These are phyloP conservation scores for Ceryle rudis DNA, from an alignment of 2,797 vertebrate species.

Conservation along the genomic window DNA sequence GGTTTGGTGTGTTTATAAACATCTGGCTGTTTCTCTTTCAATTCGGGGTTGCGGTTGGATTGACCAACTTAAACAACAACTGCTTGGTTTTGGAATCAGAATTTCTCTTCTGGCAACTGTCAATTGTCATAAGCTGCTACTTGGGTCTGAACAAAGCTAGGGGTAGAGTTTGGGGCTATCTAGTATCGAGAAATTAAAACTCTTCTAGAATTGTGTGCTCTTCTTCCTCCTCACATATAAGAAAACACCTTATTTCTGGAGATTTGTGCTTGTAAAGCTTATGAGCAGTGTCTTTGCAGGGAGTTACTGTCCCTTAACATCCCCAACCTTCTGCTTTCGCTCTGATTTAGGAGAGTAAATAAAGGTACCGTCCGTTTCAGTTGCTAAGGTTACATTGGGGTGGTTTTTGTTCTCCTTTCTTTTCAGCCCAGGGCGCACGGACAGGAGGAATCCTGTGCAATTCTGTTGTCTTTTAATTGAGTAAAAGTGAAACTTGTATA, in stretches of 20 bases:
- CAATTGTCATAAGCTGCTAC: neutral
- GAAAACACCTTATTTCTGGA: neutral
- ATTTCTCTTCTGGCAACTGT: neutral
- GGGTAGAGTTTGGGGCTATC: neutral
- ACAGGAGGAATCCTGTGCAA: neutral
- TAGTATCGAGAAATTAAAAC: neutral
- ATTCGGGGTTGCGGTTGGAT: neutral
- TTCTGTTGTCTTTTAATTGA: neutral
- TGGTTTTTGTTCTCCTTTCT: neutral
- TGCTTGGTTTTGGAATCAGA: fast-evolving
- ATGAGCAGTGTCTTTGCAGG: neutral
- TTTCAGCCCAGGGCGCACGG: neutral
- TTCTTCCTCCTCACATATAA: neutral
- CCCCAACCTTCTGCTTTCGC: neutral
- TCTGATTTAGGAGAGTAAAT: neutral
- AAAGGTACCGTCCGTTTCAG: neutral
- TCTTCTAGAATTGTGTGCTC: neutral
- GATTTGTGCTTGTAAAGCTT: neutral
- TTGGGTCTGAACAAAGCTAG: neutral
- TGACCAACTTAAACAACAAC: neutral
- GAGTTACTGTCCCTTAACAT: neutral
- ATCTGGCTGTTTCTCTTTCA: neutral
- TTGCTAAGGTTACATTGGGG: neutral
- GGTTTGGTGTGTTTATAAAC: neutral
- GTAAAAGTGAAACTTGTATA: neutral